Percentiles rank a stretch among this genome's conserved stretches.
phyloP scores from a whole-genome alignment of 1,140 invertebrate genomes.

The Sinonovacula constricta region DNA sequence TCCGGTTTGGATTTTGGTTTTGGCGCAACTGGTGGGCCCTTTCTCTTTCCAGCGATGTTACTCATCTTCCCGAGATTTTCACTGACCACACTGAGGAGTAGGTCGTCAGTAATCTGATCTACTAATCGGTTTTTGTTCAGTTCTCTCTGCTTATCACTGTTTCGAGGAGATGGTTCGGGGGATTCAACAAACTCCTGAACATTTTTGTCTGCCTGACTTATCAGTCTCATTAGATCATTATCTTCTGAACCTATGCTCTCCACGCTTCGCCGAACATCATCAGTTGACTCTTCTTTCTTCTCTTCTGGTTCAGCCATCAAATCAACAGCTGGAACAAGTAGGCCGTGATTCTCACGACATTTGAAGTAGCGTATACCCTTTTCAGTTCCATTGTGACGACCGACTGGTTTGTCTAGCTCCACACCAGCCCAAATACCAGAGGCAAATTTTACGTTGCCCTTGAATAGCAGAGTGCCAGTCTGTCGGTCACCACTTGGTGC shows the following conservation, averaged over 20 bases:
- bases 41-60: conserved; percentile 54
- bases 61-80: conserved; percentile 62
- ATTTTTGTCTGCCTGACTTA: conserved; percentile 58
- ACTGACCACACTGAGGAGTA: conserved; percentile 61
- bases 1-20: conserved; percentile 51
- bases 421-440: conserved; percentile 83
- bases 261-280: conserved; percentile 51
- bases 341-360: conserved; percentile 76
- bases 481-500: conserved; percentile 82
- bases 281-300: background rate
- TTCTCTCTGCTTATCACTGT: conserved; percentile 6
- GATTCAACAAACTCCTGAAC: conserved; percentile 60
- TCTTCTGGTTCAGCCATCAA: conserved; percentile 52
- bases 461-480: conserved; percentile 89
- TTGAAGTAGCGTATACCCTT: conserved; percentile 78
- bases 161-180: conserved; percentile 11
- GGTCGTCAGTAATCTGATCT: conserved; percentile 66
- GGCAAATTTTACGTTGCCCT: conserved; percentile 94
- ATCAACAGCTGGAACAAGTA: conserved; percentile 77
- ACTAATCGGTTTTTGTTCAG: conserved; percentile 48
- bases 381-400: conserved; percentile 79
- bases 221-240: conserved; percentile 57
- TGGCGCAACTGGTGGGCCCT: conserved; percentile 56
- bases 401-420: conserved; percentile 79
- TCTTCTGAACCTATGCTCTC: conserved; percentile 58